Percentiles rank a stretch among this genome's conserved stretches.
Conservation (phyloP, 2,113 vertebrate species). For the Pelodiscus sinensis region DNA sequence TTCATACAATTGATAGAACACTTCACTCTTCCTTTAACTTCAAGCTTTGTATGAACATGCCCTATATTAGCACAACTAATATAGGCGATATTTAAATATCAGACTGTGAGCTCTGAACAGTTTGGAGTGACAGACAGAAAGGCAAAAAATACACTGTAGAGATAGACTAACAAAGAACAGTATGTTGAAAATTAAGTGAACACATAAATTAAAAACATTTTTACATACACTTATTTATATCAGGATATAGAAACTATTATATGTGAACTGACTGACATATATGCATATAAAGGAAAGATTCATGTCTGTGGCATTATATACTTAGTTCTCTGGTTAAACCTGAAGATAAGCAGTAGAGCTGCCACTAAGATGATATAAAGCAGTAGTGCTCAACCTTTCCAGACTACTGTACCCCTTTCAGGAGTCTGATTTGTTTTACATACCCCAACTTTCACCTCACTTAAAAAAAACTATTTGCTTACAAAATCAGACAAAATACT, state of each 20-base stretch:
- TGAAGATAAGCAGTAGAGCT: slow-evolving; percentile 35
- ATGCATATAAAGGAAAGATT: slow-evolving; percentile 37
- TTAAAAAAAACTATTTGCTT: no score
- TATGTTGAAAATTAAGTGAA: slow-evolving; percentile 51
- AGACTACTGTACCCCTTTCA: no score
- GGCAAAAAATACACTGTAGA: slow-evolving; percentile 50
- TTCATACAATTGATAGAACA: background rate
- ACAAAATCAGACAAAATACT: no score
- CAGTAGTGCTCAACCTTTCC: no score
- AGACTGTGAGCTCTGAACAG: slow-evolving; percentile 53
- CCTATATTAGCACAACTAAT: background rate
- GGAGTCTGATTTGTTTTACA: no score
- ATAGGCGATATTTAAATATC: slow-evolving; percentile 41
- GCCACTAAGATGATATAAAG: slow-evolving; percentile 22
- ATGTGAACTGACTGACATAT: slow-evolving; percentile 56
- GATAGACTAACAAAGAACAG: slow-evolving; percentile 30
- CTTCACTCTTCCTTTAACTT: slow-evolving; percentile 17
- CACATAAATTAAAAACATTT: slow-evolving; percentile 60
- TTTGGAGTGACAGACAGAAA: slow-evolving; percentile 36
- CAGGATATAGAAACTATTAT: slow-evolving; percentile 63
- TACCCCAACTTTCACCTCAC: no score
- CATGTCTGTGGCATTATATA: slow-evolving; percentile 25
- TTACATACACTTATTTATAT: slow-evolving; percentile 60
- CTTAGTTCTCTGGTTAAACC: slow-evolving; percentile 40
- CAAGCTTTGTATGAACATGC: background rate